Conservation (phyloP, 2,888 invertebrate genomes). For the Drosophila nigricruria region DNA sequence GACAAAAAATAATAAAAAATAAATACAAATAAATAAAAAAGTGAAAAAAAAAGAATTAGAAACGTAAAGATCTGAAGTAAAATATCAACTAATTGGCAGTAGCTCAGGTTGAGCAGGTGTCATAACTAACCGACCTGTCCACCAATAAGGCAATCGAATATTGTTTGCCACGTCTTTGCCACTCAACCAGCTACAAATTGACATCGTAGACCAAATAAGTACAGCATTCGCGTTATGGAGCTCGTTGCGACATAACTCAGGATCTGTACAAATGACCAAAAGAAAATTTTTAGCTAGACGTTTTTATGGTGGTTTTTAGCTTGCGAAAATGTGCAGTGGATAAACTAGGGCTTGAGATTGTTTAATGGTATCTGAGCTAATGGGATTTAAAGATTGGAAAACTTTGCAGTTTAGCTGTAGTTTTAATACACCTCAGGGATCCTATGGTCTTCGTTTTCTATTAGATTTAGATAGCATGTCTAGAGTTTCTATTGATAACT, state of each 20-base stretch:
- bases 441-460: no score
- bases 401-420: no score
- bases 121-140: conserved; percentile 65
- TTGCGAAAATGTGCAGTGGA: neutral
- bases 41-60: conserved; percentile 33
- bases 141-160: conserved; percentile 35
- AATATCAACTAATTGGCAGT: conserved; percentile 23
- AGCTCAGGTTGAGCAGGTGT: conserved; percentile 55
- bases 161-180: conserved; percentile 18
- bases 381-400: no score
- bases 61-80: conserved; percentile 12
- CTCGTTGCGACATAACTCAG: conserved; percentile 26
- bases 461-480: neutral
- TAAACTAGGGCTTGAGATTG: neutral
- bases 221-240: conserved; percentile 12
- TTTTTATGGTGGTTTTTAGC: neutral
- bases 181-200: conserved; percentile 37
- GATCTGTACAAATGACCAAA: conserved; percentile 10
- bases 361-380: no score
- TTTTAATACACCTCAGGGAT: no score
- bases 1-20: conserved; percentile 17
- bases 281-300: neutral
- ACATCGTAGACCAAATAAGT: conserved; percentile 35
- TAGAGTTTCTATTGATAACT: neutral
- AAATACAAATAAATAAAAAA: conserved; percentile 3